phyloP scores from a whole-genome alignment of 1,140 invertebrate genomes.

The Paraescarpia echinospica region DNA sequence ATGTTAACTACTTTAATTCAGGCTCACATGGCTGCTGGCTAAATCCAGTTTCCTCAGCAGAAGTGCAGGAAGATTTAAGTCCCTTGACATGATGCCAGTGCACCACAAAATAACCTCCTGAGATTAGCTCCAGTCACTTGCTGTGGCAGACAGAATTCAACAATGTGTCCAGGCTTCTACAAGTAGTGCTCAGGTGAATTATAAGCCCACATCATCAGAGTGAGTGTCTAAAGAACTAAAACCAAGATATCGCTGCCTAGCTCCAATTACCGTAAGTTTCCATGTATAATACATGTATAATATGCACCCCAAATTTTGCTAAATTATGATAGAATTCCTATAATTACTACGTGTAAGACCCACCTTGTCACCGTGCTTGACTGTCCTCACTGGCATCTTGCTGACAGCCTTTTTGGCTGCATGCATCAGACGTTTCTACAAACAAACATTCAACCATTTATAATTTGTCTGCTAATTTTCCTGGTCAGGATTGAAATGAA shows the following conservation, averaged over 20 bases:
- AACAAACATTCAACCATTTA: slow-evolving; percentile 34
- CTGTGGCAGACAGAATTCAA: not conserved
- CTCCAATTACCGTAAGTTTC: no score
- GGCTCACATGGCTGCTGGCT: not conserved
- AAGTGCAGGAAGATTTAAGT: not conserved
- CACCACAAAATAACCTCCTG: not conserved
- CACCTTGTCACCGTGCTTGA: slow-evolving; percentile 67
- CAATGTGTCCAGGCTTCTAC: no score
- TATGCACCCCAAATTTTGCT: no score
- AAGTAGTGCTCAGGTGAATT: no score
- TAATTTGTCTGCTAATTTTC: not conserved
- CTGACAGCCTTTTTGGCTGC: slow-evolving; percentile 88
- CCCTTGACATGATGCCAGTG: not conserved
- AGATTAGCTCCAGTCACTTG: not conserved
- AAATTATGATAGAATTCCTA: no score
- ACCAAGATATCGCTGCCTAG: not conserved
- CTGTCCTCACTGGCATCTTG: slow-evolving; percentile 83
- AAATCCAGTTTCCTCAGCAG: not conserved
- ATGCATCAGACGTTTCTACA: slow-evolving; percentile 79
- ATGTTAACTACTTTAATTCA: not conserved
- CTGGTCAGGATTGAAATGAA: no score
- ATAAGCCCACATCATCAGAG: not conserved
- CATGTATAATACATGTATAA: no score
- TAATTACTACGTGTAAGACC: no score
- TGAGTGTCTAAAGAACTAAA: not conserved